These are phyloP conservation scores for Polypedilum vanderplanki DNA, from an alignment of 1,140 invertebrate genomes.

Conservation along the genomic window DNA sequence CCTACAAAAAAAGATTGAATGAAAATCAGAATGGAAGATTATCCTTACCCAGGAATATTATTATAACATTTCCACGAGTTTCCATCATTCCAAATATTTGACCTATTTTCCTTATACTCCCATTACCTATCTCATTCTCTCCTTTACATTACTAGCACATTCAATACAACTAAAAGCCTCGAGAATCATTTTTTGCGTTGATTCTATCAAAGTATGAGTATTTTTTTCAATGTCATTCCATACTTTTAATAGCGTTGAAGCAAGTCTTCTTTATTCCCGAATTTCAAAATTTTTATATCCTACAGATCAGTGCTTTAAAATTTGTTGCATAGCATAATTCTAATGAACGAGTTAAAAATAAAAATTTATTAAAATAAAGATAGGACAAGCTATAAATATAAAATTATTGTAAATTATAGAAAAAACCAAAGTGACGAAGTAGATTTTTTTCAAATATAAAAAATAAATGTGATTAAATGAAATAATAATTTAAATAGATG, in stretches of 20 bases:
- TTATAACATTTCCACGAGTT: not conserved
- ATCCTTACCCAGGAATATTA: slow-evolving; percentile 9
- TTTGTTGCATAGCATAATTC: slow-evolving; percentile 1
- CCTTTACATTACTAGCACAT: not conserved
- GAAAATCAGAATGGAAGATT: not conserved
- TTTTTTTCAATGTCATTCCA: slow-evolving; percentile 27
- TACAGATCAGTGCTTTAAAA: not conserved
- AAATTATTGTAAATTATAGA: too few relatives aligned
- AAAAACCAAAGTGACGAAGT: too few relatives aligned
- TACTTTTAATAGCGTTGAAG: slow-evolving; percentile 17
- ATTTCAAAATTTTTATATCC: slow-evolving; percentile 13
- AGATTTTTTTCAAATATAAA: too few relatives aligned
- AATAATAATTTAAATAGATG: too few relatives aligned
- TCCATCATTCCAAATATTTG: slow-evolving; percentile 27
- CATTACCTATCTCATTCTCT: slow-evolving; percentile 19
- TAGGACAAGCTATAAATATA: too few relatives aligned
- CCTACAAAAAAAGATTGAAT: not conserved
- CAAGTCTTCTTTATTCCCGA: slow-evolving; percentile 13
- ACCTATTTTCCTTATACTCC: slow-evolving; percentile 23
- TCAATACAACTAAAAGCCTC: slow-evolving; percentile 22
- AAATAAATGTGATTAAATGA: too few relatives aligned
- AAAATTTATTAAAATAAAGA: too few relatives aligned
- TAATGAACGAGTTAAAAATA: too few relatives aligned
- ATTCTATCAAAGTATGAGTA: slow-evolving; percentile 10
- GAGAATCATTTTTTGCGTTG: slow-evolving; percentile 20